Percentiles rank a stretch among this genome's conserved stretches.
phyloP scores from a whole-genome alignment of 2,888 invertebrate genomes.

The Harmothoe impar region DNA sequence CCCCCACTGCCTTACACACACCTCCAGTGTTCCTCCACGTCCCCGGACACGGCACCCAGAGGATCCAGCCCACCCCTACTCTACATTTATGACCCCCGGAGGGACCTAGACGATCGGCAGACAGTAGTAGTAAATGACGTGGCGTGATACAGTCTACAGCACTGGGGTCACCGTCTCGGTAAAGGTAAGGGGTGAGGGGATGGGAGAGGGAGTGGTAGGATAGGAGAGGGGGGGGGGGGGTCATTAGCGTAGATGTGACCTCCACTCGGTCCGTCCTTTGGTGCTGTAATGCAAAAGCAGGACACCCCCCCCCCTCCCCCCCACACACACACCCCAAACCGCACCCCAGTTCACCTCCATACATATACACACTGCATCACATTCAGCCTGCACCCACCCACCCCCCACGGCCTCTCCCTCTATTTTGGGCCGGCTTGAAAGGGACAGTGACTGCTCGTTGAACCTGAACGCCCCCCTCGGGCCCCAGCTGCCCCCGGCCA shows the following conservation, averaged over 20 bases:
- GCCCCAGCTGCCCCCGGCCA: conserved; percentile 50
- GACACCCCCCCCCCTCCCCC: conserved; percentile 28
- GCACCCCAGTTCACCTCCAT: neutral
- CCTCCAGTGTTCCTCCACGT: neutral
- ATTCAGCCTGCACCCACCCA: neutral
- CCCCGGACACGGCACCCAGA: neutral
- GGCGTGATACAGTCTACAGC: too few species aligned
- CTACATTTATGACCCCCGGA: neutral
- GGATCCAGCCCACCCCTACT: neutral
- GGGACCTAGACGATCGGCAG: neutral
- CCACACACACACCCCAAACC: neutral
- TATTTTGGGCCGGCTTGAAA: conserved; percentile 59
- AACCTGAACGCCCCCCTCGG: conserved; percentile 35
- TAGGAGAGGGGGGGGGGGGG: neutral
- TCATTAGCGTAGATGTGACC: conserved; percentile 18
- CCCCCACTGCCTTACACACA: neutral
- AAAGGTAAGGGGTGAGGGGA: neutral
- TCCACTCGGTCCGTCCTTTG: neutral
- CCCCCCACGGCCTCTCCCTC: neutral
- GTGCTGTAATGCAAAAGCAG: neutral
- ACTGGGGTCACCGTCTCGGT: neutral
- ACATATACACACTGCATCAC: neutral
- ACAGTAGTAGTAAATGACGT: too few species aligned
- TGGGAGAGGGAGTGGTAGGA: neutral
- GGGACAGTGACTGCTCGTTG: conserved; percentile 56